Percentiles rank a stretch among this genome's conserved stretches.
phyloP scores from a whole-genome alignment of 1,140 invertebrate species.

The Vollenhovia emeryi region DNA sequence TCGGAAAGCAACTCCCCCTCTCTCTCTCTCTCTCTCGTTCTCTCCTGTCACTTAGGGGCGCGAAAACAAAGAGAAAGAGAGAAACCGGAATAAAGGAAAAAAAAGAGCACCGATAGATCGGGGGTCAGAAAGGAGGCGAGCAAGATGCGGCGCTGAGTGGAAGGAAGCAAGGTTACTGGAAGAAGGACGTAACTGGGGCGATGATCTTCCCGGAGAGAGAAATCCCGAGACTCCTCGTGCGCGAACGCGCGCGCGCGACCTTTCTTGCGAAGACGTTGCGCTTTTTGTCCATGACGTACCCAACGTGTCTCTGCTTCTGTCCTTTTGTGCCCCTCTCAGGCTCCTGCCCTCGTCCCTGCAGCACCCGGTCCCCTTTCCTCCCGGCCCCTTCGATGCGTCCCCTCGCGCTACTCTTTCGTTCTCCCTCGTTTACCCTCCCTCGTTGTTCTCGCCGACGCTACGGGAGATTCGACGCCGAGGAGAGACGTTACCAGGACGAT shows the following conservation, averaged over 20 bases:
- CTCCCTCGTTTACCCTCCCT: constrained; percentile 53
- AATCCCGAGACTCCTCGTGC: constrained; percentile 53
- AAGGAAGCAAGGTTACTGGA: constrained; percentile 78
- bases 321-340: constrained; percentile 30
- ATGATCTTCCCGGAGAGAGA: constrained; percentile 74
- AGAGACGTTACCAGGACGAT: constrained; percentile 73
- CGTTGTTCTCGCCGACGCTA: constrained; percentile 63
- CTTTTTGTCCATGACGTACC: constrained; percentile 64
- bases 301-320: constrained; percentile 40
- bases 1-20: background rate
- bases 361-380: background rate
- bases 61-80: constrained; percentile 30
- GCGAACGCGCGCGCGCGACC: constrained; percentile 61
- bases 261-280: constrained; percentile 60
- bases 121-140: constrained; percentile 50
- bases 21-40: background rate
- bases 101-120: constrained; percentile 24
- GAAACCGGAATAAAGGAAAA: background rate
- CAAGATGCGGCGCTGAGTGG: constrained; percentile 57
- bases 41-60: constrained; percentile 13
- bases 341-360: background rate
- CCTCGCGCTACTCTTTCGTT: constrained; percentile 55
- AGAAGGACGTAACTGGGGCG: constrained; percentile 81
- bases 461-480: constrained; percentile 61
- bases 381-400: background rate